Evolutionary conservation across 2,888 invertebrate species (phyloP).

Genomic region (Leptogaster cylindrica): DNA sequence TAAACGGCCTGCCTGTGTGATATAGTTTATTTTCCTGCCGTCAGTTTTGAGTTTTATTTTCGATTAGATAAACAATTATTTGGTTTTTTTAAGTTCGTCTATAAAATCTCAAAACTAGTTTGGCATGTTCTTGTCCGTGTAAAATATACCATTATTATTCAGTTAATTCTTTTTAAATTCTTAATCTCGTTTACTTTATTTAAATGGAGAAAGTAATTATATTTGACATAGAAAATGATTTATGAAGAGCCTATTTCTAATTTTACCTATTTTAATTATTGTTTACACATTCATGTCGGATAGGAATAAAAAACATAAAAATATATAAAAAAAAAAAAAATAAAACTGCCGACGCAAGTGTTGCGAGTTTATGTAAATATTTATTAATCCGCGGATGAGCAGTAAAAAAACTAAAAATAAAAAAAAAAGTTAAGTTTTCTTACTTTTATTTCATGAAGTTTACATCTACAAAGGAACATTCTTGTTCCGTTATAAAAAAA

Average conservation of each 20-base stretch:
- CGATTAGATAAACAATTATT: no score
- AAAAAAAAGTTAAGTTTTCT: constrained; percentile 25
- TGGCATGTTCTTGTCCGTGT: constrained; percentile 17
- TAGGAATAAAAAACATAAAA: neutral
- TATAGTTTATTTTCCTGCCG: constrained; percentile 48
- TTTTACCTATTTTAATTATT: constrained; percentile 34
- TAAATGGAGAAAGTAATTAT: constrained; percentile 23
- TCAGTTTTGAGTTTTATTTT: constrained; percentile 31
- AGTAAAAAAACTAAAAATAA: neutral
- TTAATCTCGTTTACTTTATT: constrained; percentile 36
- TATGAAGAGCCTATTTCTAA: constrained; percentile 29
- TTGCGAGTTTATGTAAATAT: constrained; percentile 31
- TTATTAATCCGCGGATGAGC: no score
- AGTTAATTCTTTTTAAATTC: constrained; percentile 34
- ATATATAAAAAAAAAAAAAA: neutral
- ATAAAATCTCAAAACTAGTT: constrained; percentile 10
- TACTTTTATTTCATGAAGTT: constrained; percentile 38
- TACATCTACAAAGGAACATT: constrained; percentile 10
- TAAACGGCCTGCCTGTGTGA: constrained; percentile 48
- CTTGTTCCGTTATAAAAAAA: neutral
- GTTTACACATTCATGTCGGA: constrained; percentile 15
- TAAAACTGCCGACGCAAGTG: neutral
- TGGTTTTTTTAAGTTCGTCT: no score
- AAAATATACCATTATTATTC: constrained; percentile 17
- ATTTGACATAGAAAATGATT: constrained; percentile 37